These are phyloP conservation scores for Parochlus steinenii DNA, from an alignment of 2,888 invertebrate species.

Conservation along the genomic window DNA sequence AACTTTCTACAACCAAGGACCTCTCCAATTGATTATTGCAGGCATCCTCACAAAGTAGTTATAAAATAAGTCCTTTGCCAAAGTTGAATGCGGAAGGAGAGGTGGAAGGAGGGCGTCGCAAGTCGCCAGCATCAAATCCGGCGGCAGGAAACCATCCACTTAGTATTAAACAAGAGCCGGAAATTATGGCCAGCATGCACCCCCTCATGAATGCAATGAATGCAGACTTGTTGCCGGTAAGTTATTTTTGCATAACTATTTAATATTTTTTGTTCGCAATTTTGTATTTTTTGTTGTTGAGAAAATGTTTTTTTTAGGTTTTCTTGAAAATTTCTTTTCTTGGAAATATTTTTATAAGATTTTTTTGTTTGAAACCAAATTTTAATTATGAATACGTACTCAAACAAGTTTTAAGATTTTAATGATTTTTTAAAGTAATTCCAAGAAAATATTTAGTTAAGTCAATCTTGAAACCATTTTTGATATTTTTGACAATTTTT, in stretches of 20 bases:
- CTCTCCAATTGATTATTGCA: constrained; percentile 22
- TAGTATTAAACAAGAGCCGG: constrained; percentile 31
- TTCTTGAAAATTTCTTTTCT: no score
- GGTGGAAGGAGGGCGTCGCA: constrained; percentile 28
- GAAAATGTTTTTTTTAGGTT: no score
- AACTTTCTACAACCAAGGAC: no score
- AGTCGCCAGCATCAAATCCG: constrained; percentile 28
- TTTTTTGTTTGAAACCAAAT: no score
- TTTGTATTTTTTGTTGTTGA: constrained; percentile 10
- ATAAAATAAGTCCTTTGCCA: constrained; percentile 47
- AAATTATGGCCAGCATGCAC: constrained; percentile 1
- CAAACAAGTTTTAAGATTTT: constrained; percentile 1
- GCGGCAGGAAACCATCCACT: constrained; percentile 27
- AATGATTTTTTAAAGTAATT: background rate
- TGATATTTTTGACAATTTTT: no score
- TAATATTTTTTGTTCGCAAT: constrained; percentile 1
- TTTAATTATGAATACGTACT: no score
- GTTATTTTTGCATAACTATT: constrained; percentile 15
- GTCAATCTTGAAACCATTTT: no score
- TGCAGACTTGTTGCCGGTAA: constrained; percentile 27
- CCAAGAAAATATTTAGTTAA: no score
- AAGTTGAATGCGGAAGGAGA: constrained; percentile 42
- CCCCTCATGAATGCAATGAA: background rate
- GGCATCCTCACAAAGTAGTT: constrained; percentile 46
- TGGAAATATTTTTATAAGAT: no score